Percentiles rank a stretch among this genome's conserved stretches.
These are phyloP conservation scores for Aphelenchoides fujianensis DNA, from an alignment of 1,140 invertebrate genomes.

Conservation along the genomic window DNA sequence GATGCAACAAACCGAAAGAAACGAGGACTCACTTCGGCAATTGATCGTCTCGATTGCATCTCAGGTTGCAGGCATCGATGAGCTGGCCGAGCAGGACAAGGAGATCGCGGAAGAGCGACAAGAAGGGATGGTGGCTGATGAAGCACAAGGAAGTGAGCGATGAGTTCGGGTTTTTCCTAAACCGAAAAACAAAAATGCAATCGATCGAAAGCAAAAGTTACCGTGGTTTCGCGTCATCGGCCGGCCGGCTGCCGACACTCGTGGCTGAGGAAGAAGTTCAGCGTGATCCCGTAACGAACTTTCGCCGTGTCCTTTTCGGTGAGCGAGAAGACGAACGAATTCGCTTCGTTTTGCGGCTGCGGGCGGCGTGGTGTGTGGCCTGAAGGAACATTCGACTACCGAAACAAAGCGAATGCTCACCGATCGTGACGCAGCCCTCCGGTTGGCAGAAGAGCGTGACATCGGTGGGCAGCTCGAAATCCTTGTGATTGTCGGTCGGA, in stretches of 20 bases:
- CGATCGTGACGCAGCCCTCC: slow-evolving; percentile 89
- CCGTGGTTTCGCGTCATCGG: slow-evolving; percentile 6
- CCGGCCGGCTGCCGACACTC: slow-evolving; percentile 1
- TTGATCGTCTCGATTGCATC: slow-evolving; percentile 65
- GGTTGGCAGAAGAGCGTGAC: slow-evolving; percentile 99
- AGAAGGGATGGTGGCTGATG: slow-evolving; percentile 97
- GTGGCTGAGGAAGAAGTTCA: slow-evolving; percentile 84
- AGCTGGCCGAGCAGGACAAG: slow-evolving; percentile 88
- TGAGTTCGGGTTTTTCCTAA: slow-evolving; percentile 64
- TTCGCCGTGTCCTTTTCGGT: slow-evolving; percentile 98
- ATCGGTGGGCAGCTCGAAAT: slow-evolving; percentile 91
- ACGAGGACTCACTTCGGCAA: slow-evolving; percentile 34
- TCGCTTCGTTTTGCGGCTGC: slow-evolving; percentile 34
- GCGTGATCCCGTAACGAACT: slow-evolving; percentile 88
- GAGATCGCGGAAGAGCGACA: slow-evolving; percentile 93
- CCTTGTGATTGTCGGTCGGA: slow-evolving; percentile 87
- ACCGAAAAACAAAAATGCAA: slow-evolving; percentile 21
- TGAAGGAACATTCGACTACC: slow-evolving; percentile 21
- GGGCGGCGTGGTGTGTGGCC: neutral
- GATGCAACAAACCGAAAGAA: slow-evolving; percentile 20
- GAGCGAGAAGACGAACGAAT: slow-evolving; percentile 94
- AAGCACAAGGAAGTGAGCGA: slow-evolving; percentile 93
- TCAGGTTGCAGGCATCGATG: slow-evolving; percentile 84
- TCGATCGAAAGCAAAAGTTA: slow-evolving; percentile 5
- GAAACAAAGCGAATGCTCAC: slow-evolving; percentile 59